Conservation (phyloP, 2,888 invertebrate genomes). For the Chymomyza amoena region DNA sequence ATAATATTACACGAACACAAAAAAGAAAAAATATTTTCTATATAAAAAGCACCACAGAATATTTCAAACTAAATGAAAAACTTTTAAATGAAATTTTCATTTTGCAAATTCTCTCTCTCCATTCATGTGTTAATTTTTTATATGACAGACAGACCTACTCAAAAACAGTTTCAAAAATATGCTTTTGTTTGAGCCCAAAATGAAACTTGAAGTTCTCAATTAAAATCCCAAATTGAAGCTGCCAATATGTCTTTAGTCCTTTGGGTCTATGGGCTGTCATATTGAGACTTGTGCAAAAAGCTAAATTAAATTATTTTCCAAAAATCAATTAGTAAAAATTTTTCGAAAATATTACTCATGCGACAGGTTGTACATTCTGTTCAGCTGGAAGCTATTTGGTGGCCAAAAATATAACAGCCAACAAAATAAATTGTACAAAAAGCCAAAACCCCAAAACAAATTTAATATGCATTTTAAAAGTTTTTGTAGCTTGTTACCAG, state of each 20-base stretch:
- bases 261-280: too few species aligned
- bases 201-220: not conserved
- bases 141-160: too few species aligned
- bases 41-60: too few species aligned
- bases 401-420: not conserved
- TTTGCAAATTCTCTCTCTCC: too few species aligned
- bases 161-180: too few species aligned
- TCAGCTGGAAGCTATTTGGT: not conserved
- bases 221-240: not conserved
- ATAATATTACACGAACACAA: too few species aligned
- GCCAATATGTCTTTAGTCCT: not conserved
- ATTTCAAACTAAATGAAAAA: too few species aligned
- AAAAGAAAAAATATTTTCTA: too few species aligned
- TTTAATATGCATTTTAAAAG: not conserved
- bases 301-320: not conserved
- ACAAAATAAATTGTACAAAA: not conserved
- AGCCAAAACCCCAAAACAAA: not conserved
- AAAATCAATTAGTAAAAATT: not conserved
- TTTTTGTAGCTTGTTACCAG: not conserved
- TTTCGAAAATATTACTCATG: not conserved
- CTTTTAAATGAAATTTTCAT: too few species aligned
- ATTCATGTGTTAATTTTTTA: too few species aligned
- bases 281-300: not conserved
- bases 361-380: not conserved
- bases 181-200: not conserved